Percentiles rank a stretch among this genome's conserved stretches.
Evolutionary conservation across 2,113 vertebrate genomes (phyloP).

Genomic region (Cyphotilapia sp.): DNA sequence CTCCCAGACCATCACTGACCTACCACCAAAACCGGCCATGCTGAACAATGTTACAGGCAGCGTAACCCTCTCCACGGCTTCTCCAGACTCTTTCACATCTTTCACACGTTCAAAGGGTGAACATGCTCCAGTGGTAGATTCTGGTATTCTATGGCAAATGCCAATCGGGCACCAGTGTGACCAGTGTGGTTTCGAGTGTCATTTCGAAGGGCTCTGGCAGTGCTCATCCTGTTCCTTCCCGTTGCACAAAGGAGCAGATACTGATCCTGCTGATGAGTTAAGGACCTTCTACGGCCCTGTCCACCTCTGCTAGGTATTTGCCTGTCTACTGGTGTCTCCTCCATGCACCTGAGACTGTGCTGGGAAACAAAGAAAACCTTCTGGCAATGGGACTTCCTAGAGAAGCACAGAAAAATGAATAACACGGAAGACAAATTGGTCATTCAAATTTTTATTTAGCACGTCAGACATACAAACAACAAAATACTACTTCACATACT

Average conservation of each 20-base stretch:
- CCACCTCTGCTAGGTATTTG: not conserved
- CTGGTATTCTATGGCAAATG: not conserved
- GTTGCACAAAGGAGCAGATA: not conserved
- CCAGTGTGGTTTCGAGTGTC: not conserved
- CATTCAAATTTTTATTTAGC: not conserved
- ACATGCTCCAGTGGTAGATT: not conserved
- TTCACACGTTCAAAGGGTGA: rapidly evolving
- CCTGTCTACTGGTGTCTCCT: not conserved
- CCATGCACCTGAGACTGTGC: not conserved
- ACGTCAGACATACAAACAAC: not conserved
- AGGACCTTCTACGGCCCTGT: not conserved
- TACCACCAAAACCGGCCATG: not conserved
- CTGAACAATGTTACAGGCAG: not conserved
- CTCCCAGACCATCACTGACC: not conserved
- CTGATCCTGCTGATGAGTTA: not conserved
- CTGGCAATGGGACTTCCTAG: not conserved
- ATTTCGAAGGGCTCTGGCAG: rapidly evolving
- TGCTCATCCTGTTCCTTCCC: not conserved
- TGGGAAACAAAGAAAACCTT: not conserved
- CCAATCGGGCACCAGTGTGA: rapidly evolving
- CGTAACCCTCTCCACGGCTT: rapidly evolving
- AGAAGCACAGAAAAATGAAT: not conserved
- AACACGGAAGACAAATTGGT: not conserved
- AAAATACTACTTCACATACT: rapidly evolving
- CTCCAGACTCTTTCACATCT: not conserved